Evolutionary conservation across 2,888 invertebrate genomes (phyloP), one percentile per base, ranked within the genome.

Genomic region (Lasius fuliginosus): DNA sequence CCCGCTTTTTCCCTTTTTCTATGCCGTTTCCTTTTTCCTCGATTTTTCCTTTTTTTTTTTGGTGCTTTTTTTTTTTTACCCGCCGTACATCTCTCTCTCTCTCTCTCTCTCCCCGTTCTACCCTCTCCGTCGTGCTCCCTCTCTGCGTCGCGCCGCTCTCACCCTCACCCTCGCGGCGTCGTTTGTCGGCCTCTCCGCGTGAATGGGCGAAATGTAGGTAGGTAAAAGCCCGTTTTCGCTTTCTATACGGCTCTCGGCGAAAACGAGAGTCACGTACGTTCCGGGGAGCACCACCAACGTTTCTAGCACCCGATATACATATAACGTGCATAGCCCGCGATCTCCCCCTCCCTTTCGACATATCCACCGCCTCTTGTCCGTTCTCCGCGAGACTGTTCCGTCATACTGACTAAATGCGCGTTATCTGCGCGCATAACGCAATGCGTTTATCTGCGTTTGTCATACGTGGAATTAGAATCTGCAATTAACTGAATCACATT

Each of bases 131-230:
- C 65, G 40, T 60, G 36, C 42, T 71, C 62, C 53, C 71, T 62
- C 81, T 56, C 53, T 79, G 49, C 67, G 56, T 58, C 53, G 56
- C 83, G 12, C 60, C 79, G 69, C 73, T 62, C 82, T 56, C 67
- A 75, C 83, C 71, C 87, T 82, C 83, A 33, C 74, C 60, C 58
- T 71, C 84, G 83, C 89, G 76, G 88, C 89, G 89, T 86, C 85
- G 88, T 89, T 88, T 75, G 88, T 88, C 87, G 85, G 81, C 83
- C 87, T 88, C 89, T 93, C 92, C 92, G 94, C 93, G 94, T 94
- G 94, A 94, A 94, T 95, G 94, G 94, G 93, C 91, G 94, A 93
- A 93, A 94, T 94, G 94, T 94, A 94, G 94, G 94, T 94, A 93
- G 93, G 94, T 94, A 93, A 93, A 89, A 93, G 92, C 92, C 92